Base-by-base conservation (phyloP, 1,140 invertebrate genomes). In the Aphelenchoides fujianensis region DNA sequence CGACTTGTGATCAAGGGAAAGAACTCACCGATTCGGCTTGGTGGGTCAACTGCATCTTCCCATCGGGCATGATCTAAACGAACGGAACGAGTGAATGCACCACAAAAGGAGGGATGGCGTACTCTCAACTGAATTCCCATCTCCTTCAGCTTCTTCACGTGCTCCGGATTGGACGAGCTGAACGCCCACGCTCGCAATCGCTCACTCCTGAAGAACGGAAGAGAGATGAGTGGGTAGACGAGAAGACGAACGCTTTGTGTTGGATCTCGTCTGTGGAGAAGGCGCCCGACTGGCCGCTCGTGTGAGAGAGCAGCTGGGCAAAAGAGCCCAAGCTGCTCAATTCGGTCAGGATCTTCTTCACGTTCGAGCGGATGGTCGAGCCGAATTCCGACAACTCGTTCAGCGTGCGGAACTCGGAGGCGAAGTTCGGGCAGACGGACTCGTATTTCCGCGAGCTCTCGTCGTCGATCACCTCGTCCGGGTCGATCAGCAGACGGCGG, bases 111-210 rank as follows among this genome's bases (percentile, higher is more conserved):
- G 41, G 12, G 41, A 48, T n/a, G n/a, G 1, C 66, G 57, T 31
- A 77, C n/a, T 64, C 93, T 87, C 71, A 97, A 90, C 59, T 90
- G 90, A 77, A 98, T 97, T 57, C 95, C 95, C 94, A 98, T 96
- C 84, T 93, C 89, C 73, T 90, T 89, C 61, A 97, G 88, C 64
- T 92, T 88, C 84, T 90, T 90, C 74, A 96, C 86, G 87, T 98
- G 95, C 54, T 94, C 91, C n/a, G 90, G 87, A 87, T 96, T 95
- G 74, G 89, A 90, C 61, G 92, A 90, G 79, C 90, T 85, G 79
- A 89, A 88, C 16, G 88, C 87, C n/a, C 79, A 71, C 0, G 88
- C 87, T 64, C 77, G 76, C 5, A 88, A 78, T 16, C 79, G 75
- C 5, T 84, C 72, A 37, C 74, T 71, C 31, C 79, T 81, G 63